Evolutionary conservation across 2,113 vertebrate genomes (phyloP), one percentile per base, ranked within the genome.

Genomic region (Engystomops pustulosus): DNA sequence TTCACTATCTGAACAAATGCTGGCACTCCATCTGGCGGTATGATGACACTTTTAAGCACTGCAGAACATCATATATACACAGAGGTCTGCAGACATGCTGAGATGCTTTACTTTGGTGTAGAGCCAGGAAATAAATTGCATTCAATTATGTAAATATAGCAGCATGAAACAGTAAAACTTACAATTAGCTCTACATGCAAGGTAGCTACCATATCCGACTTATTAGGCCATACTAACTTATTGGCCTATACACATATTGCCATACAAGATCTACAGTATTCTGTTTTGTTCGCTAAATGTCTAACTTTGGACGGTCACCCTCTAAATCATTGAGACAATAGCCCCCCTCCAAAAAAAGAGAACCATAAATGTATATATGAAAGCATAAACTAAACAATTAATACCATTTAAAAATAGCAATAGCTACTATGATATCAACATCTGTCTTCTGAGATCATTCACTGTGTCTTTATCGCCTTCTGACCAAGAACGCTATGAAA

Each of bases 1-100:
- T 75, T 58, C 6, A 83, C 23, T 70, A 47, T 62, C 53, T 83
- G 49, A 38, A 72, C 36, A 83, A 60, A 74, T 74, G 47, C 65
- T 81, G 45, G 5, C 51, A 45, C 20, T 25, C 53, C 70, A 45
- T 65, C 71, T 82, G 80, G 69, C 69, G 51, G 60, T 82, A 44
- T 30, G 38, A 65, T 30, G n/a, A 27, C 32, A 53, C 45, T 69
- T 30, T 51, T 51, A 23, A 17, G 18, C 36, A 60, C 23, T 27
- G 23, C 23, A 44, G 10, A 38, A 36, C 41, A 71, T 7, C 27
- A 6, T 51, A 47, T 55, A 41, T 38, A 38, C 32, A 51, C 32
- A 55, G 12, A 69, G 45, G 10, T 53, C 32, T 70, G 20, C 34
- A 25, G 41, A 17, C 34, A 62, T 62, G 65, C 65, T 81, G 65